Evolutionary conservation across 2,888 invertebrate genomes (phyloP).

Genomic region (Rotaria socialis): DNA sequence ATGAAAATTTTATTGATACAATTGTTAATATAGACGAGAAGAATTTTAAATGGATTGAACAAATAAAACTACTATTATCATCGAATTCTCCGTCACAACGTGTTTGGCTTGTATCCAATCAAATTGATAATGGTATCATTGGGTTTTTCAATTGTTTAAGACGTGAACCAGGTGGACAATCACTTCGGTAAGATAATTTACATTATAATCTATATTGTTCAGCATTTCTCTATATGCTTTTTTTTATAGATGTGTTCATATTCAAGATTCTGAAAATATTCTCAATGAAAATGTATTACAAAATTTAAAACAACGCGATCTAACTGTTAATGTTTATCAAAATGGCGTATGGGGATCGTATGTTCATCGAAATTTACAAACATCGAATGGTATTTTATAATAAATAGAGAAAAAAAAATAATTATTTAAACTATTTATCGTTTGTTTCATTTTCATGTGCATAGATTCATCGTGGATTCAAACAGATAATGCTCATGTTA

Average conservation of each 20-base stretch:
- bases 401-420: neutral
- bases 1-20: constrained; percentile 48
- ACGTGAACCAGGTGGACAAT: constrained; percentile 65
- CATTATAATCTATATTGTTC: neutral
- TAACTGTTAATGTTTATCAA: constrained; percentile 78
- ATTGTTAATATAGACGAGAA: neutral
- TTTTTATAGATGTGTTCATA: constrained; percentile 63
- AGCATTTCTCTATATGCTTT: neutral
- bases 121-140: constrained; percentile 72
- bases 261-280: constrained; percentile 64
- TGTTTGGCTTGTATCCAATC: constrained; percentile 65
- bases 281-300: constrained; percentile 47
- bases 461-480: constrained; percentile 48
- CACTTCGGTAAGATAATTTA: neutral
- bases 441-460: constrained; percentile 14
- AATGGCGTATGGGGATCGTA: constrained; percentile 79
- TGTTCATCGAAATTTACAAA: constrained; percentile 65
- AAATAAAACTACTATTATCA: constrained; percentile 31
- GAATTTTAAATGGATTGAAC: constrained; percentile 40
- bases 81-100: constrained; percentile 50
- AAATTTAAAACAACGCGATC: constrained; percentile 65
- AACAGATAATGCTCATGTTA: constrained; percentile 88
- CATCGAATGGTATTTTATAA: constrained; percentile 63
- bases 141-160: constrained; percentile 85
- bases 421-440: neutral